phyloP scores from a whole-genome alignment of 1,140 invertebrate genomes.

The Conopomorpha cramerella region DNA sequence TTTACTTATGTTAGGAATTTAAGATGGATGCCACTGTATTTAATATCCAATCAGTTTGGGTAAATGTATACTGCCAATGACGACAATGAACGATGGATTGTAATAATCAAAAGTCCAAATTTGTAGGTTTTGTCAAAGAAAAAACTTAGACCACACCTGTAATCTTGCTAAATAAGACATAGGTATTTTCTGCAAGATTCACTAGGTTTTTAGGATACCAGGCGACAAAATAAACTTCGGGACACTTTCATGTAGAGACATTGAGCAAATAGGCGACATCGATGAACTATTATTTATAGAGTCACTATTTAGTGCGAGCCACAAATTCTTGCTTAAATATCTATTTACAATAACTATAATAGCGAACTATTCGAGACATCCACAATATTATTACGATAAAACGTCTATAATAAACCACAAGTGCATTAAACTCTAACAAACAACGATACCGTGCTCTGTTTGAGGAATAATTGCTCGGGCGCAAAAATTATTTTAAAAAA shows the following conservation, averaged over 20 bases:
- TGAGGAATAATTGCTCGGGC: neutral
- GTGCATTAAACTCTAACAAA: slow-evolving; percentile 35
- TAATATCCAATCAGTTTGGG: neutral
- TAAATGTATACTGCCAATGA: neutral
- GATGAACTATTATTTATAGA: neutral
- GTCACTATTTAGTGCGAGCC: neutral
- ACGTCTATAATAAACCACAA: slow-evolving; percentile 10
- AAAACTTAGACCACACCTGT: neutral
- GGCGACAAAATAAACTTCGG: too few species aligned
- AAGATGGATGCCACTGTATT: neutral
- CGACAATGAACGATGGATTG: neutral
- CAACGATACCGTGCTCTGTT: slow-evolving; percentile 15
- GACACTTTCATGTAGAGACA: neutral
- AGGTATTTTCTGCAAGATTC: neutral
- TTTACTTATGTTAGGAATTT: neutral
- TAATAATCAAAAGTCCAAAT: neutral
- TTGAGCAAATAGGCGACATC: slow-evolving; percentile 3
- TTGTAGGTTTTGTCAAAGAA: neutral
- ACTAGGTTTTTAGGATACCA: too few species aligned
- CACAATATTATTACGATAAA: too few species aligned
- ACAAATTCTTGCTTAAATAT: neutral
- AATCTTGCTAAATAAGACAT: neutral
- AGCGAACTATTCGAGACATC: too few species aligned
- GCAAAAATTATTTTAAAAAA: neutral
- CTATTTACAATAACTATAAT: neutral